Base-by-base conservation (phyloP, 2,888 invertebrate species). In the Subacronicta megacephala region DNA sequence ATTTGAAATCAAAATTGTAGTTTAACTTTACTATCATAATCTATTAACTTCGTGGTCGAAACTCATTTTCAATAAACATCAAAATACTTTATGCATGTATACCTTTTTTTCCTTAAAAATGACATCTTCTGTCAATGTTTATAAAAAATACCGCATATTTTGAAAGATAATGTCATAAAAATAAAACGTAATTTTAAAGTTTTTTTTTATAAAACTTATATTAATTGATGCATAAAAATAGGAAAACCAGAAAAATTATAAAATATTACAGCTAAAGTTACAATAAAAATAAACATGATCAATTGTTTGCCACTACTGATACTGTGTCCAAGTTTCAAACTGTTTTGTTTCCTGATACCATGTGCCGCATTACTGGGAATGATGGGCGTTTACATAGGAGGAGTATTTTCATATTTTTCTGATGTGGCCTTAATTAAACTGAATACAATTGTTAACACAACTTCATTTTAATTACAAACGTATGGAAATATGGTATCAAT, bases 261-360 rank as follows among this genome's bases (percentile, higher is more conserved):
- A 62, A 57, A 43, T 29, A 58, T 38, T 3, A 3, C n/a, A 38
- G 3, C 12, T 31, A n/a, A 46, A 5, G 31, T 46, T 31, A 41
- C n/a, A 15, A 15, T 6, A 44, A 23, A 57, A 46, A 43, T 0
- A 38, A 33, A 18, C 44, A 78, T 77, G 83, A 70, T 88, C 26
- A 83, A 83, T 41, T 83, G 80, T 44, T 45, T 82, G 35, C 78
- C 84, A 1, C 43, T 86, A 29, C 55, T 87, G 7, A 61, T 87
- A 17, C 13, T 87, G 44, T 82, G 71, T 51, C 89, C 89, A 0
- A 80, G 84, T 72, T 65, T 83, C 15, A 90, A 88, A 61, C 62
- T 90, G 40, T 78, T 87, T 42, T 90, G 90, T 69, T 79, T 90
- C 42, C 47, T 89, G 17, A 41, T 89, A 38, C 90, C 89, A 0